These are phyloP conservation scores for Paracentrotus lividus DNA, from an alignment of 53 echinoderm and acorn worm genomes.

Conservation along the genomic window DNA sequence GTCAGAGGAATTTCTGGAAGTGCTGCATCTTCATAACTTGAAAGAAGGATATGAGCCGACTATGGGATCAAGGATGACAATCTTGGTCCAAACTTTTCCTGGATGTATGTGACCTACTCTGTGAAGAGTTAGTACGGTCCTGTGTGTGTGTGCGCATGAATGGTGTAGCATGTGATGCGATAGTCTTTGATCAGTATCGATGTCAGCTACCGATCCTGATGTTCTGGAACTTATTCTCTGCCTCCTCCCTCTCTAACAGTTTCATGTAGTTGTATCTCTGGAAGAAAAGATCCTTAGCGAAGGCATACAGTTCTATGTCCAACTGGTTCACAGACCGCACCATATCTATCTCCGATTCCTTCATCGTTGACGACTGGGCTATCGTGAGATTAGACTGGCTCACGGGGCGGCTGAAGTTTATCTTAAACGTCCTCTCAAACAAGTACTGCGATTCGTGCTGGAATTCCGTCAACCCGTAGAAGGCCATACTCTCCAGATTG, in stretches of 20 bases:
- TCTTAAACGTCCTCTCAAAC: constrained; percentile 91
- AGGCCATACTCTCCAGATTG: constrained; percentile 84
- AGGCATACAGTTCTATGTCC: constrained; percentile 90
- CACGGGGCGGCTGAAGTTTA: constrained; percentile 80
- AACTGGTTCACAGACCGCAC: constrained; percentile 72
- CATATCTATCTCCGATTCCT: constrained; percentile 56
- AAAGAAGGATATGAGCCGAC: no score
- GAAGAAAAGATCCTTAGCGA: constrained; percentile 86
- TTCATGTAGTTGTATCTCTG: constrained; percentile 83
- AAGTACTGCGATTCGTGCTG: constrained; percentile 88
- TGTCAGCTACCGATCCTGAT: constrained; percentile 8
- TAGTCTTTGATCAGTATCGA: not conserved
- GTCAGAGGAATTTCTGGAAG: not conserved
- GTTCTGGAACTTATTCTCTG: not conserved
- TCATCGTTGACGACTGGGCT: constrained; percentile 66
- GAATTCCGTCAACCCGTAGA: constrained; percentile 90
- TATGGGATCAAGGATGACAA: not conserved
- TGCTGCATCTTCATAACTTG: no score
- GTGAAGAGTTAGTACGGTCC: not conserved
- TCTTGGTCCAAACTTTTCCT: not conserved
- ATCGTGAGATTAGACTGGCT: constrained; percentile 83
- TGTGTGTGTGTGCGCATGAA: not conserved
- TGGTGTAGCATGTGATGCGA: not conserved
- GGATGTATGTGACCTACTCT: not conserved
- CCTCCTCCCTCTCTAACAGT: constrained; percentile 58